Base-by-base conservation (phyloP, 2,797 vertebrate genomes). In the Enoplosus armatus region DNA sequence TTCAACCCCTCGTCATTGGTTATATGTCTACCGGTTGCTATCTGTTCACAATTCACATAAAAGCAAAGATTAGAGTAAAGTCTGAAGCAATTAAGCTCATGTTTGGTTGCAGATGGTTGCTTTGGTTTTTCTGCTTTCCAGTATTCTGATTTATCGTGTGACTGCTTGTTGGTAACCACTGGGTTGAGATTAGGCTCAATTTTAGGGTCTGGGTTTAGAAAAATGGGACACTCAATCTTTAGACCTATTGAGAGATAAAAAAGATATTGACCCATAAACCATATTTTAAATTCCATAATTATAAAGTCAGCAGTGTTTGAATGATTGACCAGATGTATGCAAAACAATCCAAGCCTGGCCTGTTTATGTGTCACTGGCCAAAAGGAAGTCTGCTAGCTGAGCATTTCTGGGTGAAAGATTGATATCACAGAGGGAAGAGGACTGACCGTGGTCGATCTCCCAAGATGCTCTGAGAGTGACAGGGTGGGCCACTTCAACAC, bases 381-480 rank as follows among this genome's bases (percentile, higher is more conserved):
- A 77, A 53, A 79, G 54, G 63, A 87, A 79, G 75, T 83, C 64
- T 83, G 86, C 77, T 65, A 27, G 48, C 69, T 80, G 75, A 76
- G 74, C 66, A 71, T 83, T 82, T 79, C 61, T 83, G 71, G 31
- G 8, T 2, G 0, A 65, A 78, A 75, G 33, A 73, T 15, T 18
- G 12, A 69, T 26, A 48, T 39, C 27, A 43, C 50, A 60, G 79
- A 61, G 59, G n/a, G 27, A 75, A 53, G 41, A 47, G 51, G 47
- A 53, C 31, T 41, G 76, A 72, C 53, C 0, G 7, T 11, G 65
- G 43, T 82, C 12, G 31, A 80, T 79, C 70, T 56, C 87, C 79
- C 76, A 65, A 53, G 86, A 83, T 67, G 76, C 73, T 77, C 26
- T 47, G 53, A 79, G 73, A 91, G 64, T 89, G 89, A 87, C 78